phyloP scores from a whole-genome alignment of 2,113 vertebrate species.

The Oncorhynchus nerka region DNA sequence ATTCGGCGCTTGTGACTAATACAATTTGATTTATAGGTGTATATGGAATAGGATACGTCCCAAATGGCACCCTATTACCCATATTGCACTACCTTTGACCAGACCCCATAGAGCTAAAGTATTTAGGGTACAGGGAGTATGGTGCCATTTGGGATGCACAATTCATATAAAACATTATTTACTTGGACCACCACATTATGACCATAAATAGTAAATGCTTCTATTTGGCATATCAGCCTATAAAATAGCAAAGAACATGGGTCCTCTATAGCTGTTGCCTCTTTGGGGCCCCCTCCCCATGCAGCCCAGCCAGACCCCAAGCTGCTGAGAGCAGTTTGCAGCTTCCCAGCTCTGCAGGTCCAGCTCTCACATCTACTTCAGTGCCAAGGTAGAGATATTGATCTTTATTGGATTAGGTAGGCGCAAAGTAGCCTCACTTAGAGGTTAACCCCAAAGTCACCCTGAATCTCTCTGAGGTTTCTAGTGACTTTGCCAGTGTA shows the following conservation, averaged over 20 bases:
- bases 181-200: too few relatives aligned
- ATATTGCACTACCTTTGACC: too few relatives aligned
- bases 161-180: too few relatives aligned
- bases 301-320: neutral
- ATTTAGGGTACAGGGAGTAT: too few relatives aligned
- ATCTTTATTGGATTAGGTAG: conserved; percentile 59
- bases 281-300: neutral
- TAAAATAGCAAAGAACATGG: neutral
- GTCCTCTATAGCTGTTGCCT: neutral
- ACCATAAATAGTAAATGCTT: neutral
- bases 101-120: too few relatives aligned
- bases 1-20: too few relatives aligned
- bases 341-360: conserved; percentile 8
- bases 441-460: conserved; percentile 46
- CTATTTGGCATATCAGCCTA: neutral
- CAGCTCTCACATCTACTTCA: conserved; percentile 18
- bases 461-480: conserved; percentile 52
- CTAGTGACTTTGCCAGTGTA: conserved; percentile 37
- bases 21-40: too few relatives aligned
- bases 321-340: conserved; percentile 18
- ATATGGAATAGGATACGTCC: too few relatives aligned
- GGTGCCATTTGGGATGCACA: too few relatives aligned
- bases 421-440: conserved; percentile 35
- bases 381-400: conserved; percentile 42
- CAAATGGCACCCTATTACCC: too few relatives aligned